Evolutionary conservation across 2,797 vertebrate species (phyloP), one percentile per base, ranked within the genome.

Genomic region (Crenuchus spilurus): DNA sequence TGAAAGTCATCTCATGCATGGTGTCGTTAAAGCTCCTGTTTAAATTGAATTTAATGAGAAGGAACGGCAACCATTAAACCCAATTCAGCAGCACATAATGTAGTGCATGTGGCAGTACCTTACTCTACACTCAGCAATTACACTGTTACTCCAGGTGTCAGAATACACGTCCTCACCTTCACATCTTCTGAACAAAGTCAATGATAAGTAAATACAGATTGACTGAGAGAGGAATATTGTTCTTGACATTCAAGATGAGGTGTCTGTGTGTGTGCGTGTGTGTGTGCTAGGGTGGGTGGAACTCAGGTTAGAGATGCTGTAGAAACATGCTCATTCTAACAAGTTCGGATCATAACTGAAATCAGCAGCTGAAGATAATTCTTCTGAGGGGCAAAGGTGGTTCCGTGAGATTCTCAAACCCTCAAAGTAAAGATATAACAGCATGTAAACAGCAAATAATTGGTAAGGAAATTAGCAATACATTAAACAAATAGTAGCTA

Each of bases 341-440:
- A 84, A 72, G 78, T 69, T 69, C 80, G 77, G 85, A 72, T 39
- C 82, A 22, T 16, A 57, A 80, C 78, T 87, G 70, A 83, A 89
- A 84, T 90, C 83, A 88, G 87, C 83, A 84, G 85, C 79, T 82
- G 72, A 70, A 79, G 88, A 85, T 83, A 84, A 86, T 90, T 89
- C 68, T 75, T 24, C 74, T 83, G 80, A 82, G 84, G 78, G 39
- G 70, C 83, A 85, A 91, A 89, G 84, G 84, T 80, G 89, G 87
- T 86, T 86, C 87, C 77, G 78, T 81, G 80, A 80, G 87, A 88
- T n/a, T n/a, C n/a, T n/a, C 87, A 83, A 87, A 58, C 74, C 84
- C 91, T 90, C 86, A 91, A 91, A 89, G 87, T 86, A 90, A 92
- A 91, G 86, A 91, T 76, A 88, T 90, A 85, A 82, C n/a, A n/a